Percentiles rank a stretch among this genome's conserved stretches.
Evolutionary conservation across 2,888 invertebrate species (phyloP).

Genomic region (Ischnura elegans): DNA sequence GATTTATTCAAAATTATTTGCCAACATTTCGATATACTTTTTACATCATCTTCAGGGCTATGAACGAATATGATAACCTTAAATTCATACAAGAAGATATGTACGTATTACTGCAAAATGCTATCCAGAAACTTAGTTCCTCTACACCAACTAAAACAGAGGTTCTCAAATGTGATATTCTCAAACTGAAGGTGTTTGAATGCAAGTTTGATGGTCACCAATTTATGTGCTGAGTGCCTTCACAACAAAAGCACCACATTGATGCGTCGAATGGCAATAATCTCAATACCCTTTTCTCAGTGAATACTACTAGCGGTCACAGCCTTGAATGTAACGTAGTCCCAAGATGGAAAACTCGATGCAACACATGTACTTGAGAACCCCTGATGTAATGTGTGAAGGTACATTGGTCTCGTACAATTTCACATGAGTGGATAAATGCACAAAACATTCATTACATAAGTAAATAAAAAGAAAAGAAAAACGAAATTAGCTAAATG

Average conservation of each 20-base stretch:
- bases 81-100: too few relatives aligned
- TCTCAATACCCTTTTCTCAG: background rate
- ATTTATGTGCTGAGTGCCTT: background rate
- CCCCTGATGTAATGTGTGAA: background rate
- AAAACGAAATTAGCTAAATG: constrained; percentile 32
- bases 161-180: background rate
- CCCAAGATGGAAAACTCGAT: background rate
- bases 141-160: constrained; percentile 29
- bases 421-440: constrained; percentile 48
- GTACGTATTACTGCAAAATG: background rate
- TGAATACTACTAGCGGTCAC: too few relatives aligned
- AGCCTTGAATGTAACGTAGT: background rate
- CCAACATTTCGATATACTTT: too few relatives aligned
- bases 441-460: constrained; percentile 44
- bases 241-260: background rate
- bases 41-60: too few relatives aligned
- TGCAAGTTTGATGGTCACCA: background rate
- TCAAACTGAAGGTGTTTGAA: background rate
- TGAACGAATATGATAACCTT: too few relatives aligned
- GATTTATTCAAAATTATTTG: too few relatives aligned
- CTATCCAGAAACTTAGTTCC: constrained; percentile 25
- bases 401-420: constrained; percentile 8
- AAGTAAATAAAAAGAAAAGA: constrained; percentile 30
- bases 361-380: background rate
- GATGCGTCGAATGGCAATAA: background rate